These are phyloP conservation scores for Micromussa lordhowensis DNA, from an alignment of 92 coral and sea anemone genomes.

Conservation along the genomic window DNA sequence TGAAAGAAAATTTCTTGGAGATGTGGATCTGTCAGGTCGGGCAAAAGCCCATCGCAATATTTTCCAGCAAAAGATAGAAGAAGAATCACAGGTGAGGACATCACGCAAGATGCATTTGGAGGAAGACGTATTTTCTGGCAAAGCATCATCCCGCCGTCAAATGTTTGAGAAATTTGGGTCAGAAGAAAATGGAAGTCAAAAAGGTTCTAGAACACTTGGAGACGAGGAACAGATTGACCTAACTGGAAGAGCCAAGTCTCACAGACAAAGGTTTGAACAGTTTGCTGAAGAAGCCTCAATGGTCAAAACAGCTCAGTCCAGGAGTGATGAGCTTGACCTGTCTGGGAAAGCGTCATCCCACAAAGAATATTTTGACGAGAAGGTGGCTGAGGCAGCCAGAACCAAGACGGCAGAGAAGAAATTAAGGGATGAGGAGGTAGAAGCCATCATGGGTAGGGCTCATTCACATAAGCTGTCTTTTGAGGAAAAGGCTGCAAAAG, in stretches of 20 bases:
- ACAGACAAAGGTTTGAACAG: conserved; percentile 74
- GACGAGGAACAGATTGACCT: conserved; percentile 67
- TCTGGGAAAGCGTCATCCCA: conserved; percentile 68
- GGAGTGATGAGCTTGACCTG: conserved; percentile 51
- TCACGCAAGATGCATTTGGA: conserved; percentile 53
- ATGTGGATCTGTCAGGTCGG: conserved; percentile 68
- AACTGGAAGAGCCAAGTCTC: conserved; percentile 81
- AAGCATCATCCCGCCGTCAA: conserved; percentile 75
- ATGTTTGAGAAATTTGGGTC: conserved; percentile 77
- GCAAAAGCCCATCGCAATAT: conserved; percentile 81
- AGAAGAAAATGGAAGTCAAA: conserved; percentile 55
- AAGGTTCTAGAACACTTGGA: conserved; percentile 33
- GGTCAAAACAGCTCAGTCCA: conserved; percentile 59
- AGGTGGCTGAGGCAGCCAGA: conserved; percentile 68
- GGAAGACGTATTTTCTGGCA: conserved; percentile 72
- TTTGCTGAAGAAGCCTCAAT: conserved; percentile 75
- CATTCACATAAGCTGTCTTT: conserved; percentile 59
- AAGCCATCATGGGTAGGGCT: conserved; percentile 54
- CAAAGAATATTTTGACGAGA: conserved; percentile 74
- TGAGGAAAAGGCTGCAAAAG: conserved; percentile 69
- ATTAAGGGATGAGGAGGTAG: conserved; percentile 52
- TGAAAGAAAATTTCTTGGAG: conserved; percentile 68
- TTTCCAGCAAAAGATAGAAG: conserved; percentile 79
- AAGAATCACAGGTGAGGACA: conserved; percentile 73
- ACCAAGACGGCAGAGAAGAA: conserved; percentile 56